A percentile compares a stretch with the other conserved stretches of the same genome.
phyloP scores from a whole-genome alignment of 2,113 vertebrate species.

The Lutjanus erythropterus region DNA sequence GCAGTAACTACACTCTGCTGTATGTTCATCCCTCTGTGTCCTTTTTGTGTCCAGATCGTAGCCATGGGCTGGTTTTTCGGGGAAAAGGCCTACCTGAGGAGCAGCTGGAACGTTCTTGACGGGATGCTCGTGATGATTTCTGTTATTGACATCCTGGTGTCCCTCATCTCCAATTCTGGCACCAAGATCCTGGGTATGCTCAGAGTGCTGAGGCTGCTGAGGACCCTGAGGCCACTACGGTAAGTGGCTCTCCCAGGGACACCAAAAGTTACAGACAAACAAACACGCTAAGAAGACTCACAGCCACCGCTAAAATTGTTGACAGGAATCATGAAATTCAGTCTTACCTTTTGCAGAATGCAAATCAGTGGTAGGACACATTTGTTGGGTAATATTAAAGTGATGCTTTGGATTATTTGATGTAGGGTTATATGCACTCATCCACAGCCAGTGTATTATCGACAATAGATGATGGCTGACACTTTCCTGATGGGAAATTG shows the following conservation, averaged over 20 bases:
- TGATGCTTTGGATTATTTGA: too few relatives aligned
- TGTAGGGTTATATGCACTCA: too few relatives aligned
- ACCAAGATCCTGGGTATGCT: conserved; percentile 98
- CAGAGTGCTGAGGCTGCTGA: conserved; percentile 92
- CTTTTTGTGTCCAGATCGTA: conserved; percentile 88
- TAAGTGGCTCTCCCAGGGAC: conserved; percentile 62
- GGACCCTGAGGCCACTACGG: conserved; percentile 95
- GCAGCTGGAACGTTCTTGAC: conserved; percentile 98
- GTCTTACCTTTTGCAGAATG: not conserved
- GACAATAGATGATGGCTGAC: too few relatives aligned
- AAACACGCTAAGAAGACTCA: not conserved
- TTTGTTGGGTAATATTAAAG: not conserved
- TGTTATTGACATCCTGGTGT: conserved; percentile 95
- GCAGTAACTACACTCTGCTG: not conserved
- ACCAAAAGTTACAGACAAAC: not conserved
- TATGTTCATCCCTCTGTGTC: not conserved
- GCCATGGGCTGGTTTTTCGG: conserved; percentile 95
- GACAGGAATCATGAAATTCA: not conserved
- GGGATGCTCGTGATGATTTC: conserved; percentile 98
- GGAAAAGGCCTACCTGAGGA: conserved; percentile 93
- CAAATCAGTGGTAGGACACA: not conserved
- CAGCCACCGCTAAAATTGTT: not conserved
- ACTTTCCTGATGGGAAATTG: too few relatives aligned
- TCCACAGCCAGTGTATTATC: too few relatives aligned
- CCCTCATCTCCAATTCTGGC: conserved; percentile 93